Percentiles rank a stretch among this genome's conserved stretches.
Conservation (phyloP, 2,888 invertebrate species). For the Erynnis tages region DNA sequence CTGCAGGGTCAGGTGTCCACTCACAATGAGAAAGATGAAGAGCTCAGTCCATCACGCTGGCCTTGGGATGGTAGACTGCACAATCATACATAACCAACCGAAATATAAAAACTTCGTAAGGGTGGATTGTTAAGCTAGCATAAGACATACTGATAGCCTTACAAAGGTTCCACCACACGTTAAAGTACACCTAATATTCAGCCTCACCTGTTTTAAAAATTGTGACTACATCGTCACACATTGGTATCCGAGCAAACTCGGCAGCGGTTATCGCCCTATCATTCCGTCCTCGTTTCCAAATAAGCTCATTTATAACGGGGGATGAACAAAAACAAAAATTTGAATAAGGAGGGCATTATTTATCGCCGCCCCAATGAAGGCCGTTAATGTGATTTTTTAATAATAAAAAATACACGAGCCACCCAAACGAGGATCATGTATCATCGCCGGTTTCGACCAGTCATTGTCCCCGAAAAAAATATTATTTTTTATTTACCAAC, state of each 20-base stretch:
- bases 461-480: slow-evolving; percentile 72
- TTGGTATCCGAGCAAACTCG: background rate
- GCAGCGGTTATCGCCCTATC: slow-evolving; percentile 67
- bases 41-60: too few relatives aligned
- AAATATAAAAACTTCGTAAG: too few relatives aligned
- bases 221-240: slow-evolving; percentile 5
- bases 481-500: slow-evolving; percentile 59
- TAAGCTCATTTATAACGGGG: slow-evolving; percentile 81
- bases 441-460: slow-evolving; percentile 79
- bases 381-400: slow-evolving; percentile 81
- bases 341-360: slow-evolving; percentile 82
- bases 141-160: too few relatives aligned
- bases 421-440: slow-evolving; percentile 79
- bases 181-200: too few relatives aligned
- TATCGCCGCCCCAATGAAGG: slow-evolving; percentile 81
- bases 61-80: too few relatives aligned
- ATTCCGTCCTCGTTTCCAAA: slow-evolving; percentile 70
- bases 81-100: too few relatives aligned
- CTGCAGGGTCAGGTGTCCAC: too few relatives aligned
- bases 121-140: too few relatives aligned
- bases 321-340: slow-evolving; percentile 80
- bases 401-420: slow-evolving; percentile 74
- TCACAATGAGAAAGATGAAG: too few relatives aligned
- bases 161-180: too few relatives aligned
- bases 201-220: background rate